Base-by-base conservation (phyloP, 35 echinoderm and acorn worm genomes). In the Ophiothrix spiculata region DNA sequence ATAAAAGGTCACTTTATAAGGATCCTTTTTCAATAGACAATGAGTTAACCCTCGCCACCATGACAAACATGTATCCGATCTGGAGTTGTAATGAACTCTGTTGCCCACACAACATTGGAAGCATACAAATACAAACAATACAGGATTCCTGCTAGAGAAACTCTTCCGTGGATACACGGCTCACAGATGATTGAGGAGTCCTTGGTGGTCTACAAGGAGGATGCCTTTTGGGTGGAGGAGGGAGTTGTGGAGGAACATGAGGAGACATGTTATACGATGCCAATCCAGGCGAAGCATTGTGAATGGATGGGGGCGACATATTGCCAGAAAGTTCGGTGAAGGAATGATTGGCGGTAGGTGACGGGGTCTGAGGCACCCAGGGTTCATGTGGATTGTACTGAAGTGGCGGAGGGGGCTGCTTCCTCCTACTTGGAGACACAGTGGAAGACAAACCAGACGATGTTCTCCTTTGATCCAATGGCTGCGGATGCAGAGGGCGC, bases 401-500 rank as follows among this genome's bases (percentile, higher is more conserved):
- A n/a, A 69, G 17, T 69, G 54, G 81, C 46, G 25, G 81, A 33
- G 54, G 35, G 34, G 64, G 35, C 42, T 23, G 64, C 69, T 76
- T 23, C 84, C 73, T 74, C 73, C 15, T 76, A 77, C 84, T 42
- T 38, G 64, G 32, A 15, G 33, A 78, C 6, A 37, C 31, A 31
- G 63, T 28, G 64, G 42, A 36, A 64, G 81, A 32, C 28, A 36
- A 39, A 29, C 4, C 40, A 56, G 10, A 60, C 4, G 54, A 21
- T 13, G 36, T 54, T 31, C 45, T 31, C 32, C 32, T 81, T 40
- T 41, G 80, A 83, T 16, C 79, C 37, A 23, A 54, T 0, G 35
- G 39, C 77, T 33, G 42, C 32, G 40, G 76, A 64, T 75, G 86
- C 86, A 80, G 77, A 75, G 77, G 32, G 29, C 40, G 36, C 29